These are phyloP conservation scores for Dermatemys mawii DNA, from an alignment of 2,113 vertebrate species.

Conservation along the genomic window DNA sequence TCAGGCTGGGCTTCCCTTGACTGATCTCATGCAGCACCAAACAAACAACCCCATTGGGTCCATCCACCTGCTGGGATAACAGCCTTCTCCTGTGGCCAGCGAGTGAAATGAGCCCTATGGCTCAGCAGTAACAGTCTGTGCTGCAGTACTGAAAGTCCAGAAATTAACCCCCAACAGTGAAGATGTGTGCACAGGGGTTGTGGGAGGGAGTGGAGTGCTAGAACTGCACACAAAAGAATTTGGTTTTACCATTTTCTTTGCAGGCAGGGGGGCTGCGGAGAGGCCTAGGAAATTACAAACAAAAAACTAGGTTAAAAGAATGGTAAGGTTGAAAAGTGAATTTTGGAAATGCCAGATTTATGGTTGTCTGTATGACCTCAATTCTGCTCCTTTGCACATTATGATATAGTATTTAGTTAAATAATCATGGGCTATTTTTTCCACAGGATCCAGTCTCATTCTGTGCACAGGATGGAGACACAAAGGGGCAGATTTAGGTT, in stretches of 20 bases:
- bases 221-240: not conserved
- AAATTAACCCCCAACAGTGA: not conserved
- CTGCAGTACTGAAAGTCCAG: not conserved
- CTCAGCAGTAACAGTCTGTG: not conserved
- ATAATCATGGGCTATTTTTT: conserved; percentile 1
- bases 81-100: not conserved
- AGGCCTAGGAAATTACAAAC: accelerated
- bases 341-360: conserved; percentile 2
- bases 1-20: not conserved
- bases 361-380: not conserved
- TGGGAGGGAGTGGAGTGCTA: not conserved
- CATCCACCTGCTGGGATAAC: not conserved
- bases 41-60: not conserved
- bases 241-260: not conserved
- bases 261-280: not conserved
- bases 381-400: conserved; percentile 6
- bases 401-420: conserved; percentile 29
- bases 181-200: too few relatives aligned
- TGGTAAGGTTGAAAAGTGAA: not conserved
- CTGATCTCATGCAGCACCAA: not conserved
- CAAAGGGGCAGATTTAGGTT: accelerated
- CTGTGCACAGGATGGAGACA: not conserved
- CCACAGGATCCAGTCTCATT: conserved; percentile 44
- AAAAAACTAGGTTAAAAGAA: not conserved
- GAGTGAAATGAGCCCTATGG: not conserved